Evolutionary conservation across 2,888 invertebrate genomes (phyloP), one percentile per base, ranked within the genome.

Genomic region (Thera obeliscata): DNA sequence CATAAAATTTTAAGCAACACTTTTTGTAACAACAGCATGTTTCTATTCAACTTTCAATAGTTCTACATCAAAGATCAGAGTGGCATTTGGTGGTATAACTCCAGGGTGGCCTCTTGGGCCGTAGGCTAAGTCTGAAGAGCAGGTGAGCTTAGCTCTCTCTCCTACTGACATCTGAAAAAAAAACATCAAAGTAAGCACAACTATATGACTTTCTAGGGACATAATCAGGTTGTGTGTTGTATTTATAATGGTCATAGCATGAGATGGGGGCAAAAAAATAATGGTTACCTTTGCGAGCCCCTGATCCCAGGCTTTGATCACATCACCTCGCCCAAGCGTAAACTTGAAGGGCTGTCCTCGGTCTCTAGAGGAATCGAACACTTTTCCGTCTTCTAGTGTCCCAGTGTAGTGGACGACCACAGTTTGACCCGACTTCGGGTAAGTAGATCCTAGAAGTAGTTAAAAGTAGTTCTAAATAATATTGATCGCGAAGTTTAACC

Each of bases 301-400:
- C 89, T 98, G 97, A 87, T 99, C 99, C 99, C 99, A 99, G 38
- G 98, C 99, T 89, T 97, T 97, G 82, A 99, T 99, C n/a, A 99
- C 99, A 90, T 99, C 98, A 41, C 99, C 98, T 86, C 96, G 96
- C 59, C 99, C 99, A 79, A 99, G 96, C 75, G 95, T 97, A 91
- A 99, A 99, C 87, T 97, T 97, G 91, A 99, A 99, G 3, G 99
- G 99, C 78, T 96, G 95, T 36, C 97, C 98, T 78, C 99, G 96
- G 86, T 99, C 98, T 75, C 98, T 96, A 7, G 99, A 99, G 0
- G 99, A 99, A 91, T 99, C 99, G 81, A 99, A 99, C 89, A 98
- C 98, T 76, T 94, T 96, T 8, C 99, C 99, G 94, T 98, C 96
- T 81, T 95, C 92, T 77, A 99, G 94, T 0, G 98, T 98, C 73